Conservation (phyloP, 2,797 vertebrate species). For the Pipistrellus pipistrellus region DNA sequence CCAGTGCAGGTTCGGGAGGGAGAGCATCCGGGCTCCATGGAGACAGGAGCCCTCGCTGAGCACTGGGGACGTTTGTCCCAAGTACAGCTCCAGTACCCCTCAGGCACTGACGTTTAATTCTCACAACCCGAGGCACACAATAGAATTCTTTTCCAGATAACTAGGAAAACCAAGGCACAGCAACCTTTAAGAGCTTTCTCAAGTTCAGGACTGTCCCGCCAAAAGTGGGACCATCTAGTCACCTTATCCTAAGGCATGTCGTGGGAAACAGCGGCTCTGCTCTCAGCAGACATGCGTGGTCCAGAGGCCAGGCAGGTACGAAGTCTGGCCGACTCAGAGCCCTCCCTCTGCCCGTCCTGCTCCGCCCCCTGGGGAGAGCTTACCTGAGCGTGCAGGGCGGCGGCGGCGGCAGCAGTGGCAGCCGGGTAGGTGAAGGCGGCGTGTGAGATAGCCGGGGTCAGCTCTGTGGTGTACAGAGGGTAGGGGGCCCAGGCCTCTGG, state of each 20-base stretch:
- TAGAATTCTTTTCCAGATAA: not conserved
- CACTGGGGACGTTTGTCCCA: not conserved
- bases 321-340: not conserved
- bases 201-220: not conserved
- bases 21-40: fast-evolving
- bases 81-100: not conserved
- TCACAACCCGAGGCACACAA: not conserved
- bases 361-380: conserved; percentile 67
- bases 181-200: not conserved
- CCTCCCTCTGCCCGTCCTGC: not conserved
- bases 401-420: conserved; percentile 94
- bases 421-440: conserved; percentile 97
- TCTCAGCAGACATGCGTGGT: not conserved
- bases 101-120: not conserved
- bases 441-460: conserved; percentile 97
- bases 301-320: not conserved
- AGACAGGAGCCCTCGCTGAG: not conserved
- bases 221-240: too few relatives aligned
- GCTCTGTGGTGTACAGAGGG: conserved; percentile 97
- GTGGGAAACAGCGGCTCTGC: not conserved
- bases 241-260: not conserved
- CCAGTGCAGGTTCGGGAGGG: not conserved
- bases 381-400: conserved; percentile 98
- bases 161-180: not conserved
- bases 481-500: conserved; percentile 98